Conservation (phyloP, 2,113 vertebrate species). For the Formicarius rufipectus region DNA sequence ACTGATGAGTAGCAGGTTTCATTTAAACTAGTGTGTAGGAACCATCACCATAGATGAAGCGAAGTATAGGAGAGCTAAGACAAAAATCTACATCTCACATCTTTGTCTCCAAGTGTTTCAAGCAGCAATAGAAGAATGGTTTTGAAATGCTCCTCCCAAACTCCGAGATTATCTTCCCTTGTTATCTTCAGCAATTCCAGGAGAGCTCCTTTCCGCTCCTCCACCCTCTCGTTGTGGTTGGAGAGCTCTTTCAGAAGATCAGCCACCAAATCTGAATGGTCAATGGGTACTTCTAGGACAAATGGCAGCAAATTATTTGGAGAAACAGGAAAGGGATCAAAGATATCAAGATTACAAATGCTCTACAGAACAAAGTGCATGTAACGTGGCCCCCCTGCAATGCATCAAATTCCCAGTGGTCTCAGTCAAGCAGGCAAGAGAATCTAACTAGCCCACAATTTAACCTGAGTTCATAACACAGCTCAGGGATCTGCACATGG, state of each 20-base stretch:
- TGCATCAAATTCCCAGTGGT: neutral
- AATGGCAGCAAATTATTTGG: constrained; percentile 18
- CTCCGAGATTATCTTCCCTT: constrained; percentile 89
- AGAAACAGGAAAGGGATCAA: neutral
- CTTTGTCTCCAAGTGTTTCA: constrained; percentile 96
- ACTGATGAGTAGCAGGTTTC: neutral
- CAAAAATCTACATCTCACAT: constrained; percentile 77
- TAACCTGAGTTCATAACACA: neutral
- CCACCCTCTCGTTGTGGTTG: constrained; percentile 94
- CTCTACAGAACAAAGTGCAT: neutral
- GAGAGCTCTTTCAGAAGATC: constrained; percentile 97
- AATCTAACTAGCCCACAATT: neutral
- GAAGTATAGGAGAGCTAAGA: neutral
- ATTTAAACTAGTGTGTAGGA: neutral
- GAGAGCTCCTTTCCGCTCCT: constrained; percentile 92
- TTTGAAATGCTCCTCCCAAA: constrained; percentile 99
- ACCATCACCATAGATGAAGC: neutral
- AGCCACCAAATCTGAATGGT: constrained; percentile 93
- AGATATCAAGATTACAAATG: neutral
- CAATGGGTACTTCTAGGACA: constrained; percentile 79
- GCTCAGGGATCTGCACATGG: neutral
- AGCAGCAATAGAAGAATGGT: constrained; percentile 94
- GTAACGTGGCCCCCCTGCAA: accelerated
- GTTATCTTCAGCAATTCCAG: constrained; percentile 96
- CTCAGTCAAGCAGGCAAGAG: neutral